Base-by-base conservation (phyloP, 2,888 invertebrate genomes). In the Monoplex corrugatus region DNA sequence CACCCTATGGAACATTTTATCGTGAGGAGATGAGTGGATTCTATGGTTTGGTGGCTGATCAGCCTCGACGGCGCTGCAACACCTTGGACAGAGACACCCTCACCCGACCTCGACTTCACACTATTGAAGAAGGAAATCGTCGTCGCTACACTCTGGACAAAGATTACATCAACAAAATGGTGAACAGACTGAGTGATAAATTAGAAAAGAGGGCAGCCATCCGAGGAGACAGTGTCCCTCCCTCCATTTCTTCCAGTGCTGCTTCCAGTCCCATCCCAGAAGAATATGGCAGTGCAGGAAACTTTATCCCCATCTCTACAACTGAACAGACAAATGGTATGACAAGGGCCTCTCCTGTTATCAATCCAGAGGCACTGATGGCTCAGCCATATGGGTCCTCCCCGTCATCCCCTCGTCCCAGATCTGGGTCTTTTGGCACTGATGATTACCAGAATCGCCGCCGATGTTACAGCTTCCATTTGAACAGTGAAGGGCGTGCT, bases 1-100 rank as follows among this genome's bases (percentile, higher is more conserved):
- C 94, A 35, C 94, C 95, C 0, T 94, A 94, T 84, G 95, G 95
- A 16, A 94, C 94, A n/a, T 95, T 95, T 87, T 94, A 93, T 90
- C 93, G 94, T 40, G 94, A 95, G 87, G 94, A 94, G 84, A 91
- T 91, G 87, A 92, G 92, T 45, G 94, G 94, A 8, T 94, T 93
- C 87, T 94, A 94, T 89, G 93, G 93, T 3, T 90, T 94, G 91
- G 90, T 94, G 57, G 90, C 93, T 2, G 94, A 95, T 16, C 93
- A 93, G 90, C 93, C 94, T 0, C 92, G 94, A 40, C 93, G 94
- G 6, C 89, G 95, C 50, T 95, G 95, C 90, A 94, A 95, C 86
- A 95, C 95, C 6, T 90, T 95, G 23, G 95, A 94, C 87, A 91
- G 94, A 2, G 95, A 95, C 89, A 94, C 94, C 13, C 92, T 94